phyloP scores from a whole-genome alignment of 2,113 vertebrate genomes.

The Pluvialis apricaria region DNA sequence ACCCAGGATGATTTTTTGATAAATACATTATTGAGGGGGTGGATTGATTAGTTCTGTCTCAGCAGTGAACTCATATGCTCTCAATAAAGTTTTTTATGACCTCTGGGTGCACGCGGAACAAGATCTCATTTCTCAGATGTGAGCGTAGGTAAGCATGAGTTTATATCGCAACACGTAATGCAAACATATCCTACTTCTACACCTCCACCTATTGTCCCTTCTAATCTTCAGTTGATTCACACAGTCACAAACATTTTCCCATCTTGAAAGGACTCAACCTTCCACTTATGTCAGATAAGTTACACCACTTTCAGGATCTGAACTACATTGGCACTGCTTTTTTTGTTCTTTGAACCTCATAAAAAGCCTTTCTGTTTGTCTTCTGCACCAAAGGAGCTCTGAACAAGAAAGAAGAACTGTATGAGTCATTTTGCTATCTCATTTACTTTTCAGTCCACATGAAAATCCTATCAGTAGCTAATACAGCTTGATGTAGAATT shows the following conservation, averaged over 20 bases:
- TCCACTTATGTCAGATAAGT: not conserved
- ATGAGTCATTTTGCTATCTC: conserved; percentile 44
- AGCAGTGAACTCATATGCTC: not conserved
- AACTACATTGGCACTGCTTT: not conserved
- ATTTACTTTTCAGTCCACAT: conserved; percentile 27
- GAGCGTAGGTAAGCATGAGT: not conserved
- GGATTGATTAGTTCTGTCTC: not conserved
- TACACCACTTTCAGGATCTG: not conserved
- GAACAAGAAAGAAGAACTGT: not conserved
- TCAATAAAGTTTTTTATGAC: not conserved
- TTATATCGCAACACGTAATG: not conserved
- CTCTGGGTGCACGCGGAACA: not conserved
- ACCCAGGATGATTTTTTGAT: not conserved
- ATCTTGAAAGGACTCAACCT: not conserved
- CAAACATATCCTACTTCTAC: not conserved
- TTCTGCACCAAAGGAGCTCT: not conserved
- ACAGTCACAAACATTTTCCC: not conserved
- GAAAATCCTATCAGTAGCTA: conserved; percentile 54
- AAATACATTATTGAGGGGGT: not conserved
- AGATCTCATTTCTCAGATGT: not conserved
- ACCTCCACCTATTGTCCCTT: not conserved
- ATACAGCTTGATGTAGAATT: conserved; percentile 53
- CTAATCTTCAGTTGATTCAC: not conserved
- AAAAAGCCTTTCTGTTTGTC: conserved; percentile 31
- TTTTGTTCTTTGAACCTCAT: conserved; percentile 11